A percentile compares a stretch with the other conserved stretches of the same genome.
Conservation (phyloP, 2,113 vertebrate genomes). For the Syrmaticus mikado region DNA sequence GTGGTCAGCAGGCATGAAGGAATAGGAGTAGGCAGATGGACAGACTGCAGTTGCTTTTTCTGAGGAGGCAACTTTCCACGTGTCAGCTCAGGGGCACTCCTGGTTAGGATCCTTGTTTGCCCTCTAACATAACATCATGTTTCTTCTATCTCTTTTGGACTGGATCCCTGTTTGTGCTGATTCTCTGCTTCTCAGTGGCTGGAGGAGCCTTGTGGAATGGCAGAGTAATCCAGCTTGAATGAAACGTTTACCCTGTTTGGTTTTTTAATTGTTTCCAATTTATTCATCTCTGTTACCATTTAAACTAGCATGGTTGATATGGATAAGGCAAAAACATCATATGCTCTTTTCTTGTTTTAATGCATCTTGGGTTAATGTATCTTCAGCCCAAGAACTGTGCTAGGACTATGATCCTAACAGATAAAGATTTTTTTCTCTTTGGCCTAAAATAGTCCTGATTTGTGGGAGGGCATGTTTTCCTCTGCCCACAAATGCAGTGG, state of each 20-base stretch:
- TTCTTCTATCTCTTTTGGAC: background rate
- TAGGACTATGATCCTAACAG: background rate
- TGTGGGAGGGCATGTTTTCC: background rate
- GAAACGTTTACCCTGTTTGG: background rate
- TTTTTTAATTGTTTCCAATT: background rate
- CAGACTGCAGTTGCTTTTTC: background rate
- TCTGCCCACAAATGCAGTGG: background rate
- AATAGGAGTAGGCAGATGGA: background rate
- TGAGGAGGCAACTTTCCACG: background rate
- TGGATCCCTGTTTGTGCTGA: background rate
- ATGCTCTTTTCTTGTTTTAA: background rate
- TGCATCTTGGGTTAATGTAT: background rate
- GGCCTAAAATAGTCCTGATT: background rate
- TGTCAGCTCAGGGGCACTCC: background rate
- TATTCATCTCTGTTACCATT: background rate
- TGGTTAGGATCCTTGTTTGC: background rate
- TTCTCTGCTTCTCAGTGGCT: background rate
- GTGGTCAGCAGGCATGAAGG: background rate
- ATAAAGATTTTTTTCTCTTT: background rate
- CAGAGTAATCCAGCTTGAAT: background rate
- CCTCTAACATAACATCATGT: background rate
- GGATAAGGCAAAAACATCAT: background rate
- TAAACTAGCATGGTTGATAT: background rate
- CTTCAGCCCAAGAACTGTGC: background rate
- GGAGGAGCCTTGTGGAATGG: background rate